A percentile compares a stretch with the other conserved stretches of the same genome.
Evolutionary conservation across 2,797 vertebrate species (phyloP).

Genomic region (Bovichtus variegatus): DNA sequence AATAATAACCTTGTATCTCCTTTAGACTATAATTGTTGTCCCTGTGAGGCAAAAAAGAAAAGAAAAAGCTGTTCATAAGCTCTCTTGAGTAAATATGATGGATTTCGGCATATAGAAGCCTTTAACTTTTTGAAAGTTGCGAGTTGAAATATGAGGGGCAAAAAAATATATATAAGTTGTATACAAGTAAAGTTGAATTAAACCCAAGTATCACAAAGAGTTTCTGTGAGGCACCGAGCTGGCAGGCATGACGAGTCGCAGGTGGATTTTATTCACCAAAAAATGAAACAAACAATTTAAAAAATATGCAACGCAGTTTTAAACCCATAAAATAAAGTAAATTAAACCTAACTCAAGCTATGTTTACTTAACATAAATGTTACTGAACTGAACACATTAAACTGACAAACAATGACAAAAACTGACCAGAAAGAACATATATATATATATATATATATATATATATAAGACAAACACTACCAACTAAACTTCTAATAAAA

Average conservation of each 20-base stretch:
- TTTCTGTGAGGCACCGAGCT: neutral
- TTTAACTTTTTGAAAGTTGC: neutral
- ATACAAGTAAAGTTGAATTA: neutral
- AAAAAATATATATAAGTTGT: no score
- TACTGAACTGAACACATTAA: no score
- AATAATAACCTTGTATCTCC: constrained; percentile 44
- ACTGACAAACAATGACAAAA: no score
- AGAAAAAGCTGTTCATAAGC: neutral
- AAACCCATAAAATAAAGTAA: neutral
- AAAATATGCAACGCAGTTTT: neutral
- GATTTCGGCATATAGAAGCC: neutral
- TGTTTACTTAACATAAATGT: no score
- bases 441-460: no score
- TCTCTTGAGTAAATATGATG: neutral
- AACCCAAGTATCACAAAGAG: neutral
- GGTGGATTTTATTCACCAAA: neutral
- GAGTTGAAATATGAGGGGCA: neutral
- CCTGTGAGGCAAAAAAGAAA: neutral
- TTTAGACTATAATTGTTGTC: constrained; percentile 19
- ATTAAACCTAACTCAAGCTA: neutral
- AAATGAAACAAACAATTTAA: neutral
- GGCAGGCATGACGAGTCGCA: no score
- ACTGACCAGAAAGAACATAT: neutral
- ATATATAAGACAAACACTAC: neutral
- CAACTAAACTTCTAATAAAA: neutral